These are phyloP conservation scores for Drosophila aff. DNA, from an alignment of 1,140 invertebrate genomes.

Conservation along the genomic window DNA sequence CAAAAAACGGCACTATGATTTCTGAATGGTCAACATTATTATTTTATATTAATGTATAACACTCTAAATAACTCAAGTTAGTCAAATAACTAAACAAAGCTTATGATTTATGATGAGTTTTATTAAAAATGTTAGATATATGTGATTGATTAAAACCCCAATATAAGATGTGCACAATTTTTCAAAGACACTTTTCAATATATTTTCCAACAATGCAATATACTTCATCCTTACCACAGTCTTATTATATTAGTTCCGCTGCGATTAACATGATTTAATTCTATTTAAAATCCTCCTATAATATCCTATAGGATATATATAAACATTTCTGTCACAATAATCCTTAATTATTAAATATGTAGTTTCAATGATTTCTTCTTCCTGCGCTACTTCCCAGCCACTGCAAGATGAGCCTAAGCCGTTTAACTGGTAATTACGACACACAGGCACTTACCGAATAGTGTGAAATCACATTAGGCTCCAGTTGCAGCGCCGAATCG, in stretches of 20 bases:
- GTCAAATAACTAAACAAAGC: neutral
- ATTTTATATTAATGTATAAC: neutral
- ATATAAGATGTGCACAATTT: too few species aligned
- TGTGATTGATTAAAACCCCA: neutral
- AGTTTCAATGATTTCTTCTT: neutral
- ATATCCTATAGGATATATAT: too few species aligned
- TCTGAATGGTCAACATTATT: neutral
- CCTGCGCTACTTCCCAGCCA: neutral
- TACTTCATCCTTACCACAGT: neutral
- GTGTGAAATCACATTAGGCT: conserved; percentile 37
- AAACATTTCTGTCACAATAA: neutral
- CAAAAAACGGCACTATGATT: neutral
- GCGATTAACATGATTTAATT: neutral
- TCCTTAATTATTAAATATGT: conserved; percentile 1
- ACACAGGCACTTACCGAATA: conserved; percentile 56
- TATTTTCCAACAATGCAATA: too few species aligned
- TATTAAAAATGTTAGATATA: too few species aligned
- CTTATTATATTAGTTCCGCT: neutral
- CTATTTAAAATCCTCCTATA: neutral
- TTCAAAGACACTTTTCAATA: too few species aligned
- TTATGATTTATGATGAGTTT: neutral
- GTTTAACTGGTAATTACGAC: conserved; percentile 65
- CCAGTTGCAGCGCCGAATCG: conserved; percentile 40
- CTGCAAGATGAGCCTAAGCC: conserved; percentile 66
- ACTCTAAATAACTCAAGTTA: neutral